phyloP scores from a whole-genome alignment of 2,888 invertebrate species.

The Trissonchulus latispiculum region DNA sequence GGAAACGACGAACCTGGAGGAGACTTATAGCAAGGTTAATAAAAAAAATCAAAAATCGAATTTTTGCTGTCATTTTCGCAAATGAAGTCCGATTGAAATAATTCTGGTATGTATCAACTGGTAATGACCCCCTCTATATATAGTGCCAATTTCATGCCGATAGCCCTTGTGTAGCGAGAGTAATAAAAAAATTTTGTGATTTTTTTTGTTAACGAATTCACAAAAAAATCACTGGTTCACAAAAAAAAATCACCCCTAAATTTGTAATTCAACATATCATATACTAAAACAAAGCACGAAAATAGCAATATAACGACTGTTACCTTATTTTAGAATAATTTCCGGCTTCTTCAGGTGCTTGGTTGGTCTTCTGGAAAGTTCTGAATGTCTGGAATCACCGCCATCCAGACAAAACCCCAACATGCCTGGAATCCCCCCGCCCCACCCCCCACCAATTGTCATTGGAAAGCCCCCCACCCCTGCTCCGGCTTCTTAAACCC shows the following conservation, averaged over 20 bases:
- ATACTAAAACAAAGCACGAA: background rate
- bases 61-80: constrained; percentile 1
- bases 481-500: too few species aligned
- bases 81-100: background rate
- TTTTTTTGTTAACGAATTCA: background rate
- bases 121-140: background rate
- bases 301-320: background rate
- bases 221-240: constrained; percentile 10
- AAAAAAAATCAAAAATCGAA: constrained; percentile 10
- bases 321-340: background rate
- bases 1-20: too few species aligned
- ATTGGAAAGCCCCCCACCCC: too few species aligned
- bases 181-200: constrained; percentile 4
- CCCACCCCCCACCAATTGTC: too few species aligned
- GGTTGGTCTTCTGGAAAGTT: background rate
- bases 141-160: background rate
- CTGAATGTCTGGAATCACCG: too few species aligned
- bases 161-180: background rate
- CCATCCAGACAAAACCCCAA: too few species aligned
- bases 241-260: constrained; percentile 4
- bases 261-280: background rate
- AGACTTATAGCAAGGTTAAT: background rate
- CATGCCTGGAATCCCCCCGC: too few species aligned
- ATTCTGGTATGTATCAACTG: background rate
- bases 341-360: background rate